Evolutionary conservation across 2,888 invertebrate genomes (phyloP).

Genomic region (Amiota minor): DNA sequence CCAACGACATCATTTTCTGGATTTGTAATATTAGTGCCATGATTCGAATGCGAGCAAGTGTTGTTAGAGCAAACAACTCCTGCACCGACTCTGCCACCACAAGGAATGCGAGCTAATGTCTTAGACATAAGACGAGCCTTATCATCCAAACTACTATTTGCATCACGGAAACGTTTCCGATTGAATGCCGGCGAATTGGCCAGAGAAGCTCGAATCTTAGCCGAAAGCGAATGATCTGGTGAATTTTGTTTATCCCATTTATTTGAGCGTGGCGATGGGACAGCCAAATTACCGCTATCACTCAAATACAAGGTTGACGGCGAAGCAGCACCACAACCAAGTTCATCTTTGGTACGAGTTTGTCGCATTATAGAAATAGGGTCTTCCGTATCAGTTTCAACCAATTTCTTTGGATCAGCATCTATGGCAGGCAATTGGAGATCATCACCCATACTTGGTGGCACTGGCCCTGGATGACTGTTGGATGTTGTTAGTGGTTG

Average conservation of each 20-base stretch:
- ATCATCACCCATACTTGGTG: constrained; percentile 69
- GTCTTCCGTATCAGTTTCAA: constrained; percentile 71
- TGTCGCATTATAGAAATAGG: constrained; percentile 64
- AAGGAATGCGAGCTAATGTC: constrained; percentile 79
- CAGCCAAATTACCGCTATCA: constrained; percentile 55
- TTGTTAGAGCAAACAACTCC: not conserved
- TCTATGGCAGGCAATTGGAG: constrained; percentile 69
- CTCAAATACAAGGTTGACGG: constrained; percentile 46
- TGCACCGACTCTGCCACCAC: constrained; percentile 74
- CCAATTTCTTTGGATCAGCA: constrained; percentile 66
- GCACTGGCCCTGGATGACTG: constrained; percentile 23
- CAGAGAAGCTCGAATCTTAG: constrained; percentile 78
- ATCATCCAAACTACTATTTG: constrained; percentile 72
- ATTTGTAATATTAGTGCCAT: not conserved
- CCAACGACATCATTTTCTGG: constrained; percentile 85
- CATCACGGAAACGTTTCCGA: constrained; percentile 75
- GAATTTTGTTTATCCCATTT: constrained; percentile 81
- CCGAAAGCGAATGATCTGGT: constrained; percentile 76
- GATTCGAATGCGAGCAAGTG: constrained; percentile 73
- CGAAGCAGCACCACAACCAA: constrained; percentile 46
- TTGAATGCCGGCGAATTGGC: constrained; percentile 79
- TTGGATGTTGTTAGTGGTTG: constrained; percentile 68
- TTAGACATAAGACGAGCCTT: constrained; percentile 78
- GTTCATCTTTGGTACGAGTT: constrained; percentile 64
- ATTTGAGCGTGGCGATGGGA: constrained; percentile 67